Base-by-base conservation (phyloP, 30 jellyfish, hydroid and myxozoan species). In the Sanderia malayensis region DNA sequence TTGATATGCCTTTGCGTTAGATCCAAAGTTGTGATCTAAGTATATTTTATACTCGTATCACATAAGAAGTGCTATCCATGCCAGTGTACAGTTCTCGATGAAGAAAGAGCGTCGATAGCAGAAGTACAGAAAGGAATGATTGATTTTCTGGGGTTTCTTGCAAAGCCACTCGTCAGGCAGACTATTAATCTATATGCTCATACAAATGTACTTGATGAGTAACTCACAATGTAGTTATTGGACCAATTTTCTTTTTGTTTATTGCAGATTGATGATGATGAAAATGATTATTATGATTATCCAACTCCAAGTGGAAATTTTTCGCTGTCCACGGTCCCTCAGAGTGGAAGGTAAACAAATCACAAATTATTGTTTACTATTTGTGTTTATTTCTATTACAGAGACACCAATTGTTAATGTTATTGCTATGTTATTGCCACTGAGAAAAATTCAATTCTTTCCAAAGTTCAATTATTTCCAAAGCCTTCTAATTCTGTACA, bases 301-400 rank as follows among this genome's bases (percentile, higher is more conserved):
- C n/a, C n/a, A n/a, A n/a, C n/a, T n/a, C n/a, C n/a, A 37, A 37
- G 52, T 49, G 64, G 64, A 49, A 18, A 49, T 49, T 4, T 49
- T 49, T 49, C 64, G 3, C 64, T 49, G 24, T 49, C 64, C 2
- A 49, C 64, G 18, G 64, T 49, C 2, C 18, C 64, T 4, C 64
- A 19, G 18, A 49, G 27, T 24, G 18, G 24, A 11, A 15, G 27
- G 27, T 9, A 19, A 49, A n/a, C n/a, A n/a, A n/a, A n/a, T n/a
- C n/a, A n/a, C n/a, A n/a, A n/a, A n/a, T n/a, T n/a, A n/a, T n/a
- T n/a, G n/a, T n/a, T n/a, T n/a, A n/a, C n/a, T n/a, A n/a, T n/a
- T n/a, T n/a, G n/a, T n/a, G n/a, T n/a, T n/a, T n/a, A n/a, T n/a
- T n/a, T n/a, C n/a, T n/a, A n/a, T n/a, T n/a, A n/a, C n/a, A n/a